Evolutionary conservation across 1,140 invertebrate genomes (phyloP).

Genomic region (Pinna nobilis): DNA sequence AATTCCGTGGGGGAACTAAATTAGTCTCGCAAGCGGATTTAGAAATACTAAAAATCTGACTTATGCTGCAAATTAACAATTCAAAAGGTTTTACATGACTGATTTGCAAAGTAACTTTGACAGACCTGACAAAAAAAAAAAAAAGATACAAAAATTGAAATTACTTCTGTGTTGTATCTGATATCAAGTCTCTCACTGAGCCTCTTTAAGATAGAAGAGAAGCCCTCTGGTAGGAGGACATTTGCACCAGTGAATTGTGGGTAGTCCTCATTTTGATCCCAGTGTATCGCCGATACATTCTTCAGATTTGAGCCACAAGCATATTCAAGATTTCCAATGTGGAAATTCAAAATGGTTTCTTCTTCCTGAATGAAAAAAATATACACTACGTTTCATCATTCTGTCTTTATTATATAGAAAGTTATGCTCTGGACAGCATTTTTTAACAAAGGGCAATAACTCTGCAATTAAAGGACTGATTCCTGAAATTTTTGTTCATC

Average conservation of each 20-base stretch:
- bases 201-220: slow-evolving; percentile 52
- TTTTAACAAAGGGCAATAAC: too few species aligned
- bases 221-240: slow-evolving; percentile 64
- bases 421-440: not conserved
- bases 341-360: slow-evolving; percentile 71
- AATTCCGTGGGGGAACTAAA: too few species aligned
- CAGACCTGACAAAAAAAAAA: not conserved
- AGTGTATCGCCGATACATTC: slow-evolving; percentile 72
- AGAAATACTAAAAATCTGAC: not conserved
- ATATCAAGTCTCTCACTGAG: slow-evolving; percentile 71
- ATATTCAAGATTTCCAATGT: slow-evolving; percentile 74
- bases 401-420: not conserved
- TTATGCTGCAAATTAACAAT: not conserved
- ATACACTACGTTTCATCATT: not conserved
- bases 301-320: slow-evolving; percentile 70
- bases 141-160: not conserved
- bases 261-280: slow-evolving; percentile 75
- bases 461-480: too few species aligned
- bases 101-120: not conserved
- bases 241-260: slow-evolving; percentile 73
- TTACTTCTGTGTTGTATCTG: slow-evolving; percentile 60
- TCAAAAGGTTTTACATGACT: not conserved
- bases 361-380: slow-evolving; percentile 58
- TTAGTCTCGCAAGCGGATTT: too few species aligned
- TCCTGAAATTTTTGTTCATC: too few species aligned